phyloP scores from a whole-genome alignment of 2,888 invertebrate species.

The Catocala fraxini region DNA sequence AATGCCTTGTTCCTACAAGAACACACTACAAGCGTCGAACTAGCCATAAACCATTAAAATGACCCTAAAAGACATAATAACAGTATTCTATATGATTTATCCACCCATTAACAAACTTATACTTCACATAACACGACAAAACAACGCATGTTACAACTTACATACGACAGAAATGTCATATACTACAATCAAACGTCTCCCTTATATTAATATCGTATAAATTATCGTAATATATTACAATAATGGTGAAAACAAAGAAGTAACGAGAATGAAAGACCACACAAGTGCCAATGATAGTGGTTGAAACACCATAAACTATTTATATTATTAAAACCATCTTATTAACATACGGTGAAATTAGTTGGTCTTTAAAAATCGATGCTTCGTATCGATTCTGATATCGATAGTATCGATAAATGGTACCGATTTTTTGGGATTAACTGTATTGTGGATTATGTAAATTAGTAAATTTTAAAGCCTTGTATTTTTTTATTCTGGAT shows the following conservation, averaged over 20 bases:
- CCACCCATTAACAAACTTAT: constrained; percentile 21
- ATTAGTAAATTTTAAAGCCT: neutral
- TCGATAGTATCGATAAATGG: constrained; percentile 8
- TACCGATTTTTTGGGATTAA: constrained; percentile 5
- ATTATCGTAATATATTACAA: constrained; percentile 34
- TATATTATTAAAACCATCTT: constrained; percentile 67
- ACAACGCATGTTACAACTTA: constrained; percentile 21
- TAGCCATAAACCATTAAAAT: constrained; percentile 22
- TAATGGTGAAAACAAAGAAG: constrained; percentile 51
- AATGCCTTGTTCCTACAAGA: constrained; percentile 3
- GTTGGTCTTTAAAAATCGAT: constrained; percentile 27
- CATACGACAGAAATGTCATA: constrained; percentile 23
- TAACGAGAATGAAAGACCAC: constrained; percentile 49
- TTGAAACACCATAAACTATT: constrained; percentile 63
- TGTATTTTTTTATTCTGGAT: neutral
- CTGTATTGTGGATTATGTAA: constrained; percentile 1
- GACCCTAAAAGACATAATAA: constrained; percentile 26
- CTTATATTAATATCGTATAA: constrained; percentile 32
- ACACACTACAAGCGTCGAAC: constrained; percentile 14
- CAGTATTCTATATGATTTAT: constrained; percentile 33
- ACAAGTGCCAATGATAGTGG: constrained; percentile 41
- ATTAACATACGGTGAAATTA: constrained; percentile 60
- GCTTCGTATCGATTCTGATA: constrained; percentile 21
- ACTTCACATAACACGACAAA: constrained; percentile 24
- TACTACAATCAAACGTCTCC: constrained; percentile 35